Evolutionary conservation across 2,113 vertebrate species (phyloP).

Genomic region (Mormyrus iriodes): DNA sequence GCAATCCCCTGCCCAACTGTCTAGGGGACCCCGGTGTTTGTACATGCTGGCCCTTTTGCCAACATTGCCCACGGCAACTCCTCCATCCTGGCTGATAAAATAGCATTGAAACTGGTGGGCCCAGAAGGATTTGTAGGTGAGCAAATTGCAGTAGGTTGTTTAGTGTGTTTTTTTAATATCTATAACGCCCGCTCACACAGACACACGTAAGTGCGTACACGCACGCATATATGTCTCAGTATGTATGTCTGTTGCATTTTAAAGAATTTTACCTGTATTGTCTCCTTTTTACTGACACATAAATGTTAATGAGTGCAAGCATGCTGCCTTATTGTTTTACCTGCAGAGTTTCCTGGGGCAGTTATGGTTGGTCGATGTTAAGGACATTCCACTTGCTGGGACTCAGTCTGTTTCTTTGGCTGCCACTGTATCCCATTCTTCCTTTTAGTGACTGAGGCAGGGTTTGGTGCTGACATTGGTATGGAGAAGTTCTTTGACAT

Average conservation of each 20-base stretch:
- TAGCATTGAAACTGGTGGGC: constrained; percentile 91
- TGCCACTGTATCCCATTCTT: neutral
- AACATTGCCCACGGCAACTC: constrained; percentile 99
- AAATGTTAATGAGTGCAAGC: neutral
- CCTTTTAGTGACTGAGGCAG: constrained; percentile 86
- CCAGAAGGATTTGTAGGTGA: constrained; percentile 89
- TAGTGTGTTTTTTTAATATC: too few species aligned
- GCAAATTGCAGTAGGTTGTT: constrained; percentile 16
- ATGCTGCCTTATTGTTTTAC: neutral
- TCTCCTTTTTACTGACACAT: neutral
- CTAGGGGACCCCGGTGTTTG: constrained; percentile 92
- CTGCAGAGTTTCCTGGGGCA: neutral
- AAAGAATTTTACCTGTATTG: neutral
- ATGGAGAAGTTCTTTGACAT: constrained; percentile 99
- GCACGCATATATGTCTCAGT: neutral
- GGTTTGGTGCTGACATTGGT: constrained; percentile 94
- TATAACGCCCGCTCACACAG: too few species aligned
- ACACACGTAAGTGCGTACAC: too few species aligned
- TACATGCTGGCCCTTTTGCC: constrained; percentile 94
- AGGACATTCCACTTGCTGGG: neutral
- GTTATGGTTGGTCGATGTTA: neutral
- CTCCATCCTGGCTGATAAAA: constrained; percentile 91
- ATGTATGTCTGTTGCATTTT: neutral
- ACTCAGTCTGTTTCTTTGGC: neutral
- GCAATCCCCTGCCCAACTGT: constrained; percentile 14